A percentile compares a stretch with the other conserved stretches of the same genome.
These are phyloP conservation scores for Falco rusticolus DNA, from an alignment of 2,797 vertebrate genomes.

Conservation along the genomic window DNA sequence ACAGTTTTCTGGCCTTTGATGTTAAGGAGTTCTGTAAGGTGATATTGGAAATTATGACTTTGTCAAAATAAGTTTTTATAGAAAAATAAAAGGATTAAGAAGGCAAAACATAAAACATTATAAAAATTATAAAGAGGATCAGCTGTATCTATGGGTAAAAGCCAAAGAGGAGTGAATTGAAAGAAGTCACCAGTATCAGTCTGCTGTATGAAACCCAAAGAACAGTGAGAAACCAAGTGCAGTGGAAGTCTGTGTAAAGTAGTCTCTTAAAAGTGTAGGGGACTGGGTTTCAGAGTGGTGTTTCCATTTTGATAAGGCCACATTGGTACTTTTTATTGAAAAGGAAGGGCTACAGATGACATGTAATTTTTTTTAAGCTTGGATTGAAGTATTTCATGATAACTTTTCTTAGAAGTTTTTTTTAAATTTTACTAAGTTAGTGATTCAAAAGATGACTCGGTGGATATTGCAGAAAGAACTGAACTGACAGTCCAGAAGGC, in stretches of 20 bases:
- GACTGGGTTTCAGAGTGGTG: not conserved
- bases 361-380: not conserved
- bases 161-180: not conserved
- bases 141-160: not conserved
- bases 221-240: not conserved
- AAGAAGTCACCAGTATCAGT: not conserved
- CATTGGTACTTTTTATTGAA: not conserved
- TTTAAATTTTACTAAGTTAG: not conserved
- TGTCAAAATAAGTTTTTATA: not conserved
- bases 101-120: not conserved
- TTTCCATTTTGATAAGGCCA: not conserved
- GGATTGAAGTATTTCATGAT: not conserved
- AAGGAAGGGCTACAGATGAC: not conserved
- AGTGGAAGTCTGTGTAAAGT: not conserved
- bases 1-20: not conserved
- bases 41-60: not conserved
- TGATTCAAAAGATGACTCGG: not conserved
- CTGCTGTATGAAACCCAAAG: not conserved
- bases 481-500: not conserved
- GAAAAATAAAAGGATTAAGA: not conserved
- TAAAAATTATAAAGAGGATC: not conserved
- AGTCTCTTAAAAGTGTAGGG: not conserved
- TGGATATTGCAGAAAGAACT: not conserved
- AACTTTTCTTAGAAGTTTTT: not conserved
- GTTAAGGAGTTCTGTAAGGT: not conserved